Conservation (phyloP, 2,113 vertebrate species). For the Elanus axillaris region DNA sequence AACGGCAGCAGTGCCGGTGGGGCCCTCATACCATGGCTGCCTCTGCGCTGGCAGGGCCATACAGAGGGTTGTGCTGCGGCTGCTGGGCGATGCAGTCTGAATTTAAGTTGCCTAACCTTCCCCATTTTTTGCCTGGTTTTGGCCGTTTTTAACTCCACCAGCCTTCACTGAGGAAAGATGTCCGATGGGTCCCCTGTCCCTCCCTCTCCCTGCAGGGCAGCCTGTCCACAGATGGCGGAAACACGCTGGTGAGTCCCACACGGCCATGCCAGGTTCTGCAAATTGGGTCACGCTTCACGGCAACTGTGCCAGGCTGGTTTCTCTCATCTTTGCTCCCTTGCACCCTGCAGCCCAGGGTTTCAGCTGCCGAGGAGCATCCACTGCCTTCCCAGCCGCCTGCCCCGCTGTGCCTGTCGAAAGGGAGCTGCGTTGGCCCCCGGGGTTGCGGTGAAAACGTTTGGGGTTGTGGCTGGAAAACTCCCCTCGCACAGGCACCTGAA, state of each 20-base stretch:
- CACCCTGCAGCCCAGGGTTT: not conserved
- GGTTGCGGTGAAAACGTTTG: not conserved
- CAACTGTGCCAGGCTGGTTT: accelerated
- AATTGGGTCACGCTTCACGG: not conserved
- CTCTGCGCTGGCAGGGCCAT: not conserved
- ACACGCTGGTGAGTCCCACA: accelerated
- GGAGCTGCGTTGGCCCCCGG: not conserved
- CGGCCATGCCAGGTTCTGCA: accelerated
- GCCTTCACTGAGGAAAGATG: not conserved
- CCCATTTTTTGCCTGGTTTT: not conserved
- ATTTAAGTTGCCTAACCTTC: not conserved
- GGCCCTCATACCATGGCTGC: not conserved
- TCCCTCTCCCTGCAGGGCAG: not conserved
- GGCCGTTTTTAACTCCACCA: not conserved
- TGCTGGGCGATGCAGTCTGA: not conserved
- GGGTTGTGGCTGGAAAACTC: slow-evolving; percentile 30
- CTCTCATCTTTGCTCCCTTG: not conserved
- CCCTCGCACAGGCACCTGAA: not conserved
- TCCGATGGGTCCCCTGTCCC: accelerated
- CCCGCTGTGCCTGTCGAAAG: not conserved
- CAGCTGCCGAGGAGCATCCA: not conserved
- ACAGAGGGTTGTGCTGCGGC: not conserved
- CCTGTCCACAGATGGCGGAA: not conserved
- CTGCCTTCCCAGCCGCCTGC: not conserved
- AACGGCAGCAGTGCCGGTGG: not conserved